Evolutionary conservation across 2,797 vertebrate genomes (phyloP).

Genomic region (Dendrocincla tyrannina): DNA sequence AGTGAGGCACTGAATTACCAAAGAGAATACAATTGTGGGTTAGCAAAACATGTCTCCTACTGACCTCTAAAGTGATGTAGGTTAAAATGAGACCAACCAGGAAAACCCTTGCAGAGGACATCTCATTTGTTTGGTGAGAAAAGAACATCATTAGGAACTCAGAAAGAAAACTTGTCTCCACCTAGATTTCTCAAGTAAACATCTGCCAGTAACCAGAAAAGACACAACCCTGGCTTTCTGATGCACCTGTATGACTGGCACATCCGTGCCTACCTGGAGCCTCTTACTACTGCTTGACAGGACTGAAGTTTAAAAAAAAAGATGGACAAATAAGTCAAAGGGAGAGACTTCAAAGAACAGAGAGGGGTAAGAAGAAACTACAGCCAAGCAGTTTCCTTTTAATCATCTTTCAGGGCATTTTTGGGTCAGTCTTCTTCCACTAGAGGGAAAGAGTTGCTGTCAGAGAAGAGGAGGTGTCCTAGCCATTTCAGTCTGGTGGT

Average conservation of each 20-base stretch:
- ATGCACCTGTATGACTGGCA: not conserved
- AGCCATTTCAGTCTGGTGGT: not conserved
- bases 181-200: not conserved
- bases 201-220: not conserved
- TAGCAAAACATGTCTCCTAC: not conserved
- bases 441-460: not conserved
- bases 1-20: not conserved
- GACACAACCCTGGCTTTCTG: not conserved
- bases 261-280: not conserved
- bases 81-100: not conserved
- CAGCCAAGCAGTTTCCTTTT: not conserved
- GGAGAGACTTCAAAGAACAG: not conserved
- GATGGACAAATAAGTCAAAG: not conserved
- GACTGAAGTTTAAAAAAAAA: not conserved
- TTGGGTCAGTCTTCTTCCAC: not conserved
- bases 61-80: not conserved
- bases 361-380: not conserved
- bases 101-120: not conserved
- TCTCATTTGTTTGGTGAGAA: not conserved
- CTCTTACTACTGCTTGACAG: not conserved
- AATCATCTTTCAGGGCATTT: not conserved
- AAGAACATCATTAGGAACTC: not conserved
- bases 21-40: not conserved
- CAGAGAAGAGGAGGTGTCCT: not conserved
- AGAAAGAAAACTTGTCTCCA: not conserved